Conservation (phyloP, 1,140 invertebrate species). For the Papilio helenus region DNA sequence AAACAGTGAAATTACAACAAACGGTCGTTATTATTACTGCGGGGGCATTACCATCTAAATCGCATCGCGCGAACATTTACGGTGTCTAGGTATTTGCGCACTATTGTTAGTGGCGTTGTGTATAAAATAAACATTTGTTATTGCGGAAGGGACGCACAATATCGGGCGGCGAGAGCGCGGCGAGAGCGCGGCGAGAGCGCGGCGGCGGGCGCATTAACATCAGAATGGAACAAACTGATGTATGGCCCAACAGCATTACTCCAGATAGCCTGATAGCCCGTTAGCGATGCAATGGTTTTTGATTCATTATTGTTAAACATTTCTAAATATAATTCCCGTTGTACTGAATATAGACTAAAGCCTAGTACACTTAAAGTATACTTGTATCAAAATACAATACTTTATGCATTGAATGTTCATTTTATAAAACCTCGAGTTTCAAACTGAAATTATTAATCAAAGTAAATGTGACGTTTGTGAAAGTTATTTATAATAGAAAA, state of each 20-base stretch:
- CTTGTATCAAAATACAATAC: too few species aligned
- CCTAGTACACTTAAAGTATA: too few species aligned
- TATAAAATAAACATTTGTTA: constrained; percentile 84
- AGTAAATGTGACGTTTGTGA: too few species aligned
- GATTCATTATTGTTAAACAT: neutral
- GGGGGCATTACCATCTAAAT: constrained; percentile 79
- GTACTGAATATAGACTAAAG: too few species aligned
- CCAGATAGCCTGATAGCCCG: constrained; percentile 46
- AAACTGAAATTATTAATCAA: too few species aligned
- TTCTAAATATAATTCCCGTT: neutral
- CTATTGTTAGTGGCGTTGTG: constrained; percentile 83
- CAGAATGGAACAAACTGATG: constrained; percentile 77
- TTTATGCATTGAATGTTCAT: too few species aligned
- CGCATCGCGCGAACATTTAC: constrained; percentile 76
- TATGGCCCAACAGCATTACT: constrained; percentile 66
- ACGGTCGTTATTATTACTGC: constrained; percentile 74
- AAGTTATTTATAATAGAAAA: too few species aligned
- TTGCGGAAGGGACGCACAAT: constrained; percentile 75
- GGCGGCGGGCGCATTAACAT: constrained; percentile 75
- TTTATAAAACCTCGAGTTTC: too few species aligned
- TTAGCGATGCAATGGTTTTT: constrained; percentile 11
- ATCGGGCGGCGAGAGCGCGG: constrained; percentile 68
- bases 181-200: constrained; percentile 63
- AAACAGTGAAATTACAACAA: constrained; percentile 67
- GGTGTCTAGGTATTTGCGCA: constrained; percentile 81